These are phyloP conservation scores for Paradoxurus hermaphroditus DNA, from an alignment of 2,113 vertebrate genomes.

Conservation along the genomic window DNA sequence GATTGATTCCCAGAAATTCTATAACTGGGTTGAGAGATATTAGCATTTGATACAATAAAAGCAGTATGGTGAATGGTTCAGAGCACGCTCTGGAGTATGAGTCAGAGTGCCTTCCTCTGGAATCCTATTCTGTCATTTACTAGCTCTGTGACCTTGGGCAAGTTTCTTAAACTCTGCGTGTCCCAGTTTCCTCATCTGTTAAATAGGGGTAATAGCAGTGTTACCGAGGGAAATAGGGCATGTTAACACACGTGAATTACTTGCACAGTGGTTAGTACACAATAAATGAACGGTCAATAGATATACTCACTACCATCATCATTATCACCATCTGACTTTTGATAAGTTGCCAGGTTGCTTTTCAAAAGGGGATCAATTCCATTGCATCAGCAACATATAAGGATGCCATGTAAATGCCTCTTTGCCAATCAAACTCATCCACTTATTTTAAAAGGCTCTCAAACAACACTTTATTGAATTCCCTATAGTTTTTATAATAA, in stretches of 20 bases:
- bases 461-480: background rate
- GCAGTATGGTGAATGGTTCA: background rate
- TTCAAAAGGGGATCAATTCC: background rate
- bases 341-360: background rate
- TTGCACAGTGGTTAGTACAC: background rate
- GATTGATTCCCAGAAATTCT: slow-evolving; percentile 16
- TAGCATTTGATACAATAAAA: background rate
- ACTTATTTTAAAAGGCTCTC: background rate
- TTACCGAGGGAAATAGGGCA: background rate
- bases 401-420: background rate
- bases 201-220: background rate
- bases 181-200: background rate
- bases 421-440: background rate
- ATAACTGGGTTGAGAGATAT: background rate
- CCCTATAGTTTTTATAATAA: background rate
- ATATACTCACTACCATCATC: background rate
- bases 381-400: background rate
- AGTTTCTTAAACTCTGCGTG: background rate
- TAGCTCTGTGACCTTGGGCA: background rate
- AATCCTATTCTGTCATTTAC: background rate
- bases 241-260: background rate
- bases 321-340: background rate
- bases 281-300: background rate
- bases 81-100: background rate
- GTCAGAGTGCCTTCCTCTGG: background rate